Evolutionary conservation across 2,113 vertebrate genomes (phyloP), one percentile per base, ranked within the genome.

Genomic region (Eudyptes chrysolophus): DNA sequence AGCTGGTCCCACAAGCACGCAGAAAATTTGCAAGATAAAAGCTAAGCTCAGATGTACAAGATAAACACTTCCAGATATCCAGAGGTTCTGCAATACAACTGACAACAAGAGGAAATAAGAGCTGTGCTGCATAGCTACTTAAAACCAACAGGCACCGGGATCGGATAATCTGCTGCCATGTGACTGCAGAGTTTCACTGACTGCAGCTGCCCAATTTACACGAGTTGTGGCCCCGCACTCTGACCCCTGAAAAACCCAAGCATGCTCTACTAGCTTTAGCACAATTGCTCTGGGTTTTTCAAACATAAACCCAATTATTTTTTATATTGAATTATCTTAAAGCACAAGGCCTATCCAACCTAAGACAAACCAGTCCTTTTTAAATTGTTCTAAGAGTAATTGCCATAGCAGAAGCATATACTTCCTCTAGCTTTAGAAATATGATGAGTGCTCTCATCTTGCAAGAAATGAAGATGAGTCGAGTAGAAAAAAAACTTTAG

Each of bases 81-180:
- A 3, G 81, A 62, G 57, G 40, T 32, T 68, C 19, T 38, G 44
- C 29, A 64, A 7, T 5, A 5, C 5, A n/a, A 27, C 16, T 40
- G 75, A 2, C 40, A 62, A 34, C 38, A 15, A 20, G 32, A 40
- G 78, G 44, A 55, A 49, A 20, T 0, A 11, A n/a, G 74, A 19
- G 84, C 65, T 70, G 84, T 8, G 60, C 60, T 22, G 44, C 20
- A 6, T 4, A 16, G 11, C 25, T 10, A 4, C 27, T 21, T 34
- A 29, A 19, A 66, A 3, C n/a, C 44, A 44, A 11, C 42, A 32
- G 24, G 1, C 48, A 2, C 5, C 3, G 9, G 11, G 3, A 1
- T 26, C 10, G 2, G 76, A 6, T 1, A 5, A 8, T 19, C 32
- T 2, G 7, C 36, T 57, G 75, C 36, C 21, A 11, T 2, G 0